phyloP scores from a whole-genome alignment of 1,140 invertebrate genomes.

The Harpegnathos saltator region DNA sequence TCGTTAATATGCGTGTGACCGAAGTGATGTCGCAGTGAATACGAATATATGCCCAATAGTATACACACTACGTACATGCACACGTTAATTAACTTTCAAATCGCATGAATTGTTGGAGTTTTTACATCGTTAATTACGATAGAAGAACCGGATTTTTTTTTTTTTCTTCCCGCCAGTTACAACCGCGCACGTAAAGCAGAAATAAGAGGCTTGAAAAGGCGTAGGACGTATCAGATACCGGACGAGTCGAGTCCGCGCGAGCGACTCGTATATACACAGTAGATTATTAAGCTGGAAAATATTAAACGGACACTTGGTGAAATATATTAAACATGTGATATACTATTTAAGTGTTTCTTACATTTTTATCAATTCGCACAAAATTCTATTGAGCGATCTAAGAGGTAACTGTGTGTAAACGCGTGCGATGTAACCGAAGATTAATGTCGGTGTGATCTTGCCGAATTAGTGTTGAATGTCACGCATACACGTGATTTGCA shows the following conservation, averaged over 20 bases:
- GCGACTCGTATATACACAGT: background rate
- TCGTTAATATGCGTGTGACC: conserved; percentile 81
- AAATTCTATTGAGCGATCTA: conserved; percentile 11
- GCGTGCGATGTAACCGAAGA: background rate
- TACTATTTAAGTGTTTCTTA: conserved; percentile 43
- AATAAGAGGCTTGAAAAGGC: too few species aligned
- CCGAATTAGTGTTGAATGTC: too few species aligned
- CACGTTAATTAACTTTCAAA: too few species aligned
- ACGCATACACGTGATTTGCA: too few species aligned
- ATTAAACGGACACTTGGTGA: conserved; percentile 9
- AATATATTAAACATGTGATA: conserved; percentile 24
- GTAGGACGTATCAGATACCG: too few species aligned
- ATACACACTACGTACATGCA: too few species aligned
- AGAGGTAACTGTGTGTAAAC: background rate
- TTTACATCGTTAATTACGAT: too few species aligned
- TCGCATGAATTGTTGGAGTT: too few species aligned
- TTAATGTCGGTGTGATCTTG: background rate
- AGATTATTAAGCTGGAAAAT: conserved; percentile 33
- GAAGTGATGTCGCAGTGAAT: conserved; percentile 72
- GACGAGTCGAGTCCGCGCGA: too few species aligned
- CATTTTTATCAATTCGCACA: conserved; percentile 33
- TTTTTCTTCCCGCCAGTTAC: too few species aligned
- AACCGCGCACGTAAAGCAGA: too few species aligned
- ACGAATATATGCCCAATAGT: background rate
- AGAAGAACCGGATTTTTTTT: too few species aligned